Evolutionary conservation across 2,888 invertebrate genomes (phyloP), one percentile per base, ranked within the genome.

Genomic region (Troides oblongomaculatus): DNA sequence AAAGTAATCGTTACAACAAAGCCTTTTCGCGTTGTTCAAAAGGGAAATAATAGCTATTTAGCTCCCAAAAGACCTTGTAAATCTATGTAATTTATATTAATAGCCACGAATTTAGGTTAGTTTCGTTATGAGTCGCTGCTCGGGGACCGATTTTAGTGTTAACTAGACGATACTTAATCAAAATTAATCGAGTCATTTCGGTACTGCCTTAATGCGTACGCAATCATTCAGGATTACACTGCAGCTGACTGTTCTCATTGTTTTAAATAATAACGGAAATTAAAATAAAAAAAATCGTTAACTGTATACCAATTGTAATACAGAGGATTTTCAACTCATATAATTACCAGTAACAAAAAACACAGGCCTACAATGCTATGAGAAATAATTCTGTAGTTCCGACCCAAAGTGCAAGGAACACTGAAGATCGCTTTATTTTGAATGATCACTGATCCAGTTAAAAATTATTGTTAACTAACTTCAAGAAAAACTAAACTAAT

Each of bases 81-180:
- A 91, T 89, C 84, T 84, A 83, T 83, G 86, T 90, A 89, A 92
- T 91, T 89, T 88, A 89, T 89, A 91, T 89, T 89, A 90, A 91
- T 90, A 88, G 88, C 78, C 79, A 74, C 73, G 80, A 86, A 89
- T 88, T 87, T 84, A 83, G 82, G 84, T 83, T 88, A 88, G 89
- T 90, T 90, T 86, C 84, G 85, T 80, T 81, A 81, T 78, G 77
- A 84, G 84, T 84, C 80, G 82, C 78, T 81, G 85, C 79, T 84
- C 76, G 76, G 90, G 89, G 90, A 89, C 86, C 87, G 76, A 89
- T 88, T 84, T 77, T 70, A 72, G 78, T 79, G 75, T 79, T 84
- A 83, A 84, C 84, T 83, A 82, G 83, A 81, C 76, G 78, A 78
- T 77, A 79, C 75, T 87, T 82, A 84, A 86, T 88, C 87, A 87